These are phyloP conservation scores for Glaucomys volans DNA, from an alignment of 2,113 vertebrate species.

Conservation along the genomic window DNA sequence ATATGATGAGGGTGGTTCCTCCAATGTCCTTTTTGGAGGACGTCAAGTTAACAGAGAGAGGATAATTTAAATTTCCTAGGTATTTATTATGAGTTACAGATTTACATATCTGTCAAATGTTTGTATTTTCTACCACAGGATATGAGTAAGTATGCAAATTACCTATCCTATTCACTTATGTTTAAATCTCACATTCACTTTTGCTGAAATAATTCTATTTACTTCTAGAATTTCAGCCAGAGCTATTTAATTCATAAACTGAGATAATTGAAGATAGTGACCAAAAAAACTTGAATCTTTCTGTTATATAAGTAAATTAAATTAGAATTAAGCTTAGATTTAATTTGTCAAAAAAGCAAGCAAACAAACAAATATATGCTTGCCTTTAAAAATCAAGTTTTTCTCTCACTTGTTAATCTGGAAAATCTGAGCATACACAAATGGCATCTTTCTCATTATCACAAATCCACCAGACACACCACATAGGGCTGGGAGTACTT, in stretches of 20 bases:
- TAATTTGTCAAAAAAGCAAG: conserved; percentile 51
- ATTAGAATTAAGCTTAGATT: conserved; percentile 45
- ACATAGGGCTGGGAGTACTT: not conserved
- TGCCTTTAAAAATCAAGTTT: conserved; percentile 37
- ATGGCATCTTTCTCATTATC: not conserved
- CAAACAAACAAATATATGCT: conserved; percentile 27
- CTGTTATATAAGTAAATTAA: conserved; percentile 50
- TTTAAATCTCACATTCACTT: conserved; percentile 46
- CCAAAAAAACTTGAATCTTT: conserved; percentile 11
- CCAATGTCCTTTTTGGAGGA: not conserved
- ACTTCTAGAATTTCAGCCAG: conserved; percentile 41
- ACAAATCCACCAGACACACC: not conserved
- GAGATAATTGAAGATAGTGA: conserved; percentile 47
- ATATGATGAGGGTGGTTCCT: not conserved
- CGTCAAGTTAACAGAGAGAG: not conserved
- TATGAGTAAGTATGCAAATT: conserved; percentile 47
- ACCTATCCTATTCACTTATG: not conserved
- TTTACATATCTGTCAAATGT: not conserved
- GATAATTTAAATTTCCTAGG: not conserved
- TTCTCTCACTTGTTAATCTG: conserved; percentile 12
- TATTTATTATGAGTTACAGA: not conserved
- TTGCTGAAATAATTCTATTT: conserved; percentile 55
- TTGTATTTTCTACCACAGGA: not conserved
- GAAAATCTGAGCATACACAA: not conserved
- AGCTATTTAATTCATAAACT: conserved; percentile 54